phyloP scores from a whole-genome alignment of 2,888 invertebrate species.

The Limulus polyphemus region DNA sequence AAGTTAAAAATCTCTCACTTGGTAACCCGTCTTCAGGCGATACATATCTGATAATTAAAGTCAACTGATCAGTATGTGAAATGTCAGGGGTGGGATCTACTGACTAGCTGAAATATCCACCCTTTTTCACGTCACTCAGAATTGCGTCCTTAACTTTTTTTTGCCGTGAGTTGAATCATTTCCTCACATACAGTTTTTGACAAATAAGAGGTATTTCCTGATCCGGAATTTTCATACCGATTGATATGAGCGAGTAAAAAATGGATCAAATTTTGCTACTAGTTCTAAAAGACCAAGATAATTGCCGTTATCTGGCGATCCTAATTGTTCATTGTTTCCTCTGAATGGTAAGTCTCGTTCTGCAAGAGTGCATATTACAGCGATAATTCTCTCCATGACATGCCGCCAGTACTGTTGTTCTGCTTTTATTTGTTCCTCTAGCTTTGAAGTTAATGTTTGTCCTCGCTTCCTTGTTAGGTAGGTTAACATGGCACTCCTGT shows the following conservation, averaged over 20 bases:
- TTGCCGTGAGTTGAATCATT: slow-evolving; percentile 24
- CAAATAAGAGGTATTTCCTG: slow-evolving; percentile 29
- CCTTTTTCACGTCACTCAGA: not conserved
- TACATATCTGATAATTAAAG: slow-evolving; percentile 13
- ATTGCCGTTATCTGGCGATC: slow-evolving; percentile 29
- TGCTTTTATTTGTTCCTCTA: not conserved
- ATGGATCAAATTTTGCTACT: slow-evolving; percentile 31
- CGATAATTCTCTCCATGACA: not conserved
- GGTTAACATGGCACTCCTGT: too few species aligned
- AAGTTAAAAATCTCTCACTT: not conserved
- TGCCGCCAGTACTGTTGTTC: not conserved
- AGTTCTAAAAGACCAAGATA: slow-evolving; percentile 31
- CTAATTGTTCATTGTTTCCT: slow-evolving; percentile 29
- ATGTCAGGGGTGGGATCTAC: slow-evolving; percentile 20
- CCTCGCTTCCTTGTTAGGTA: too few species aligned
- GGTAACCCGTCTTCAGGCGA: not conserved
- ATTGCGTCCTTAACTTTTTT: not conserved
- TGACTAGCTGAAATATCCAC: slow-evolving; percentile 6
- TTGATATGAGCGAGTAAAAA: slow-evolving; percentile 28
- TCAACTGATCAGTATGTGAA: slow-evolving; percentile 19
- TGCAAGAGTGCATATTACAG: slow-evolving; percentile 22
- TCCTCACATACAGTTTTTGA: slow-evolving; percentile 31
- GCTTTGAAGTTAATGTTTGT: too few species aligned
- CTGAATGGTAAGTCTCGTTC: slow-evolving; percentile 29
- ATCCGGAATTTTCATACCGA: slow-evolving; percentile 29